These are phyloP conservation scores for Cabera pusaria DNA, from an alignment of 2,888 invertebrate genomes.

Conservation along the genomic window DNA sequence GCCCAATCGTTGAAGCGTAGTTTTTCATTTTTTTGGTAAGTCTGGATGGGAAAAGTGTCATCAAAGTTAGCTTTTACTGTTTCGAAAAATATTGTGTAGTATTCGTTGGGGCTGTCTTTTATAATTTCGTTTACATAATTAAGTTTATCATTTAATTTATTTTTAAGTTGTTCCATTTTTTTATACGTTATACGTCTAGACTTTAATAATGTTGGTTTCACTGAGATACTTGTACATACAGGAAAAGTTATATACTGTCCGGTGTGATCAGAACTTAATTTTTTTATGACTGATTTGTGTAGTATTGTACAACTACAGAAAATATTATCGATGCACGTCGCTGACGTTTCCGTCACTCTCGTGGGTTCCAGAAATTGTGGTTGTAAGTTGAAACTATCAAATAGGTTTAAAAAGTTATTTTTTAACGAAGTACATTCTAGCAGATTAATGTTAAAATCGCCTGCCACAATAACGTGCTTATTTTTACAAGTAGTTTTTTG, in stretches of 20 bases:
- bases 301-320: background rate
- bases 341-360: background rate
- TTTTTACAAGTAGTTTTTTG: background rate
- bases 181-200: no score
- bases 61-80: background rate
- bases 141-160: no score
- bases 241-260: background rate
- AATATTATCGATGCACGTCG: constrained; percentile 1
- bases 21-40: background rate
- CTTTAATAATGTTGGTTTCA: no score
- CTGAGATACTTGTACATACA: no score
- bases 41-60: no score
- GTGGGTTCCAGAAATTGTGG: background rate
- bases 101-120: no score
- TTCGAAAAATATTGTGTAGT: background rate
- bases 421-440: background rate
- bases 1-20: constrained; percentile 1
- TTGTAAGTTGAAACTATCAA: background rate
- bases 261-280: background rate
- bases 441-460: constrained; percentile 2
- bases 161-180: no score
- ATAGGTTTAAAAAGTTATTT: background rate
- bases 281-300: background rate
- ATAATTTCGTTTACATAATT: background rate
- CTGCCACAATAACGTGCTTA: background rate